Conservation (phyloP, 2,797 vertebrate genomes). For the Tiaroga cobitis region DNA sequence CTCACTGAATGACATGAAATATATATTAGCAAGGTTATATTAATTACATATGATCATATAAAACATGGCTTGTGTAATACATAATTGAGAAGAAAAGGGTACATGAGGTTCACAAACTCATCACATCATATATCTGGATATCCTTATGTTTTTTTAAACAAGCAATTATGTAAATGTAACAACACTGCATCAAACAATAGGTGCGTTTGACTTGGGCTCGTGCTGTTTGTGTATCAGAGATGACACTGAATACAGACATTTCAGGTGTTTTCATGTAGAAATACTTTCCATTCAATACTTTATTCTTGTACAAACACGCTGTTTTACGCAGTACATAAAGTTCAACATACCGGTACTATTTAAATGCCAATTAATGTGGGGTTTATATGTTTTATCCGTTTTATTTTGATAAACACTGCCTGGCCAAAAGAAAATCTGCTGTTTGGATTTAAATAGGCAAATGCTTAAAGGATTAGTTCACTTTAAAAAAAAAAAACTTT, state of each 20-base stretch:
- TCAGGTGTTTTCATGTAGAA: neutral
- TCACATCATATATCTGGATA: neutral
- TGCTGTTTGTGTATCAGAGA: neutral
- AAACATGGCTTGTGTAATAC: neutral
- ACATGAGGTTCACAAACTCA: neutral
- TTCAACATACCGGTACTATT: neutral
- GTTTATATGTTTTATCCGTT: neutral
- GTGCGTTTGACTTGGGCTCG: neutral
- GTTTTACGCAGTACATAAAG: too few relatives aligned
- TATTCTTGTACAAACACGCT: too few relatives aligned
- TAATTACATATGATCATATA: slow-evolving; percentile 6
- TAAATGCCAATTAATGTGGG: neutral
- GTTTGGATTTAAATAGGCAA: too few relatives aligned
- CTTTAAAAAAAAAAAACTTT: too few relatives aligned
- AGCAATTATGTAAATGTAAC: slow-evolving; percentile 36
- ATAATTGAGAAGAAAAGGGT: neutral
- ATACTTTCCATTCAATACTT: neutral
- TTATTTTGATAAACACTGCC: neutral
- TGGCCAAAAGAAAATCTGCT: too few relatives aligned
- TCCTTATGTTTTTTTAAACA: neutral
- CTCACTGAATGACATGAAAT: slow-evolving; percentile 74
- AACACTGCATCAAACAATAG: neutral
- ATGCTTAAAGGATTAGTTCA: too few relatives aligned
- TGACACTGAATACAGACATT: neutral
- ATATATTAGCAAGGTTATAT: slow-evolving; percentile 37